Evolutionary conservation across 2,113 vertebrate genomes (phyloP), one percentile per base, ranked within the genome.

Genomic region (Athene cunicularia): DNA sequence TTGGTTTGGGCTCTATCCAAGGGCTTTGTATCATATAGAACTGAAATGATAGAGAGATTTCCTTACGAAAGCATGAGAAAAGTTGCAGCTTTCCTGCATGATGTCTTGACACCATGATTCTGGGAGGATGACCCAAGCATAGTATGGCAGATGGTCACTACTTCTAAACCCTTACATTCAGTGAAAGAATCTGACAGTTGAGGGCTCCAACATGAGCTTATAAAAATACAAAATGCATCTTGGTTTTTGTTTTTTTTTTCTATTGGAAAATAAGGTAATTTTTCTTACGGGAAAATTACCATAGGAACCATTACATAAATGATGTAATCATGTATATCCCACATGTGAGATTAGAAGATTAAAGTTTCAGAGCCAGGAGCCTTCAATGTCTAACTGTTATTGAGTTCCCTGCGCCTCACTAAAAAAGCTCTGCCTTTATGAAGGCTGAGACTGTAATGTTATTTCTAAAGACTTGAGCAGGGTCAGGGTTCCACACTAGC

Each of bases 71-170:
- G 7, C 6, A 63, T 22, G 22, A 64, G 9, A 82, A 49, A 52
- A 75, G 4, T 8, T 58, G 15, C 58, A 90, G 32, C 21, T 60
- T 24, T 59, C 62, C 58, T 62, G 9, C 9, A 9, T 1, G 5
- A n/a, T 28, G n/a, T 12, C 35, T 73, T 5, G 3, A n/a, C 35
- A 71, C 15, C 4, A 3, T 30, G 14, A 68, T 41, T 75, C 52
- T 4, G 4, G 59, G n/a, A 62, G 37, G 9, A 45, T 8, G 8
- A 52, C 13, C 20, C 27, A 85, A 52, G 16, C 1, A 0, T 4
- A 67, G 20, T 8, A 70, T 53, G 28, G n/a, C 9, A 52, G 33
- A 13, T 68, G 33, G 21, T 80, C 30, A 52, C 39, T 47, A 11
- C 33, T 71, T 82, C 24, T 32, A 76, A 75, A 15, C 8, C n/a